phyloP scores from a whole-genome alignment of 2,797 vertebrate species.

The Gephyroberyx darwinii region DNA sequence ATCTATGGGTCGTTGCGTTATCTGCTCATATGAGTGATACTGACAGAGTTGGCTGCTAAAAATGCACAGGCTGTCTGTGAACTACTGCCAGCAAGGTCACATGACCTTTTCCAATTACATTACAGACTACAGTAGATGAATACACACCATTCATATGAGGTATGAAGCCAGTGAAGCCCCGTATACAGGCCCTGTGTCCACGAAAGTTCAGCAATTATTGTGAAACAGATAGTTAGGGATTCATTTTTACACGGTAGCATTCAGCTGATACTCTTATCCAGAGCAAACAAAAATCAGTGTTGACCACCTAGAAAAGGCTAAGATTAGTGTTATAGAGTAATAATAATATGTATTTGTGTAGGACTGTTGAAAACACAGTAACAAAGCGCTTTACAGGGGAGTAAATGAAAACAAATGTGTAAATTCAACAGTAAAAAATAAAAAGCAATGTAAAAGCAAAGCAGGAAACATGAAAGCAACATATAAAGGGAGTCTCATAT shows the following conservation, averaged over 20 bases:
- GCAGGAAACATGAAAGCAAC: not conserved
- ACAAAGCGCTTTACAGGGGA: not conserved
- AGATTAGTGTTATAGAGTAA: not conserved
- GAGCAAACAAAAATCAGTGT: not conserved
- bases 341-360: not conserved
- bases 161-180: not conserved
- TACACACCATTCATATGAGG: conserved; percentile 2
- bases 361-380: not conserved
- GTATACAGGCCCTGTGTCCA: not conserved
- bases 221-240: not conserved
- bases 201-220: not conserved
- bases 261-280: not conserved
- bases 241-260: not conserved
- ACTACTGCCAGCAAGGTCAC: conserved; percentile 8
- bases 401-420: not conserved
- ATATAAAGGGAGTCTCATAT: not conserved
- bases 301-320: not conserved
- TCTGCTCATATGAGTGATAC: conserved; percentile 6
- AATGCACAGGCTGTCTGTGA: conserved; percentile 22
- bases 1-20: conserved; percentile 17
- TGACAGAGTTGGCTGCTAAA: conserved; percentile 30
- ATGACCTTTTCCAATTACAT: not conserved
- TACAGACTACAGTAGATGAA: not conserved
- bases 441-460: not conserved
- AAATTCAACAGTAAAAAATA: no score